Percentiles rank a stretch among this genome's conserved stretches.
These are phyloP conservation scores for Cyprinodon brontotheroides DNA, from an alignment of 2,113 vertebrate genomes.

Conservation along the genomic window DNA sequence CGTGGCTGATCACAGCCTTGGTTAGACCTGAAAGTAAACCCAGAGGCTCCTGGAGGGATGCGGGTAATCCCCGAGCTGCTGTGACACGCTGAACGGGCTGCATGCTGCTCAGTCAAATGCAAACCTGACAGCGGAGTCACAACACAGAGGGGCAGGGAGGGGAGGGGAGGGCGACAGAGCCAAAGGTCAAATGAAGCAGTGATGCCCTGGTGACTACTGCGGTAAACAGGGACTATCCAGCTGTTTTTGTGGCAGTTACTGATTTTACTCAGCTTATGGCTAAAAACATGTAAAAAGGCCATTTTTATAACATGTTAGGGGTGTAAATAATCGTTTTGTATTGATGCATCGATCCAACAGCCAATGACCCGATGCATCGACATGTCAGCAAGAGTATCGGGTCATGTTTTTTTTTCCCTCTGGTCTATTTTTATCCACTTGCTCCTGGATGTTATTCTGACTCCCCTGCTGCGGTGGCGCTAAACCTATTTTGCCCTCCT, in stretches of 20 bases:
- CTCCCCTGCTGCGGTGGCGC: too few relatives aligned
- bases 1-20: slow-evolving; percentile 22
- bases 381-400: too few relatives aligned
- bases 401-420: too few relatives aligned
- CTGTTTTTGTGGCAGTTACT: slow-evolving; percentile 49
- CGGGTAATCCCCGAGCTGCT: slow-evolving; percentile 4
- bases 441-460: too few relatives aligned
- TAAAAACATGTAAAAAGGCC: slow-evolving; percentile 2
- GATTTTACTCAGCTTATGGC: slow-evolving; percentile 51
- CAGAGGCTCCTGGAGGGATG: not conserved
- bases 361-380: too few relatives aligned
- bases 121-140: slow-evolving; percentile 59
- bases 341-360: too few relatives aligned
- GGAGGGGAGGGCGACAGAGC: slow-evolving; percentile 15
- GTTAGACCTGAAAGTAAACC: slow-evolving; percentile 36
- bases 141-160: slow-evolving; percentile 34
- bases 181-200: slow-evolving; percentile 53
- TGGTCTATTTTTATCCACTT: too few relatives aligned
- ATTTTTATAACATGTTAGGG: not conserved
- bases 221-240: slow-evolving; percentile 40
- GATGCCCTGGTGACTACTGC: slow-evolving; percentile 15
- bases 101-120: slow-evolving; percentile 18
- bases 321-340: too few relatives aligned
- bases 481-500: too few relatives aligned
- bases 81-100: slow-evolving; percentile 29